Evolutionary conservation across 2,113 vertebrate species (phyloP).

Genomic region (Australoheros scitulus): DNA sequence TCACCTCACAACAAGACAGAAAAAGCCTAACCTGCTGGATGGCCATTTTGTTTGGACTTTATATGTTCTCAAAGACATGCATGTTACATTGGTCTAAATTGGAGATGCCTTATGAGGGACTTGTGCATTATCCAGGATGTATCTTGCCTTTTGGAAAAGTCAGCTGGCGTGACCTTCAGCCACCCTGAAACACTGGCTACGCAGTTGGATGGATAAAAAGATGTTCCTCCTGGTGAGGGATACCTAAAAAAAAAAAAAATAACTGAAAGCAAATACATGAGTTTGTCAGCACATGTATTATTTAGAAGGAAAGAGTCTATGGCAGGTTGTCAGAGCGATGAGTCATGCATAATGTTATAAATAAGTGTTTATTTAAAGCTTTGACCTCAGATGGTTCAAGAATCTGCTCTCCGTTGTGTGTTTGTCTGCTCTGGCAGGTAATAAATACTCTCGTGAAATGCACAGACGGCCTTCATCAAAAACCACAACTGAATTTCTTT

Average conservation of each 20-base stretch:
- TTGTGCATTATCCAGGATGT: neutral
- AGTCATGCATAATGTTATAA: neutral
- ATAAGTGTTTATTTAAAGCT: neutral
- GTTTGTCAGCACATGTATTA: neutral
- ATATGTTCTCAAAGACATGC: neutral
- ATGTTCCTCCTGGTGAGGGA: neutral
- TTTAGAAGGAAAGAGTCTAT: neutral
- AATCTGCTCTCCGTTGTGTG: neutral
- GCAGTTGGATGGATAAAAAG: neutral
- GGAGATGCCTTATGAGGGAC: neutral
- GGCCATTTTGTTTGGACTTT: neutral
- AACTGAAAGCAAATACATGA: neutral
- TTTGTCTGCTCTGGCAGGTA: neutral
- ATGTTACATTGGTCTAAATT: neutral
- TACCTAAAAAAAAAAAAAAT: neutral
- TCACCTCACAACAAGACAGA: neutral
- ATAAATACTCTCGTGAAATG: neutral
- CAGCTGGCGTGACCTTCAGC: neutral
- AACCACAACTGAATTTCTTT: slow-evolving; percentile 28
- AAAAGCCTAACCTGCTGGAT: neutral
- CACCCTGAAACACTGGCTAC: neutral
- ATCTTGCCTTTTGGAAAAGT: neutral
- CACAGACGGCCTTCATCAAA: slow-evolving; percentile 34
- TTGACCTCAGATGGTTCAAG: neutral
- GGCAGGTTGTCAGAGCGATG: neutral